Conservation (phyloP, 2,888 invertebrate genomes). For the Ceramica pisi region DNA sequence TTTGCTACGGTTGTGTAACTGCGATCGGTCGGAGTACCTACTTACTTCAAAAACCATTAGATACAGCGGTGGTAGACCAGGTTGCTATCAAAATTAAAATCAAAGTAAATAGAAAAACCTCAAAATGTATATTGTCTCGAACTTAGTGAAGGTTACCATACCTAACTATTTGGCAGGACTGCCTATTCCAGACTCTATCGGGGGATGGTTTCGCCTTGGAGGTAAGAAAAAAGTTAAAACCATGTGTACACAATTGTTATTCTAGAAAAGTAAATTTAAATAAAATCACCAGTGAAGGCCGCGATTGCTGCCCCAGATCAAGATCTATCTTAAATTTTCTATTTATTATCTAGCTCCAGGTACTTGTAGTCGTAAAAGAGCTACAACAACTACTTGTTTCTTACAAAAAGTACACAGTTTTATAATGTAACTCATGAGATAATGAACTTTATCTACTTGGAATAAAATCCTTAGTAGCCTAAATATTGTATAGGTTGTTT, state of each 20-base stretch:
- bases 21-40: background rate
- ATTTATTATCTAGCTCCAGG: constrained; percentile 1
- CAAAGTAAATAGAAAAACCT: constrained; percentile 19
- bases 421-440: constrained; percentile 25
- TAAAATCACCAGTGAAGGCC: background rate
- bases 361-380: constrained; percentile 1
- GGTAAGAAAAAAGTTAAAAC: constrained; percentile 86
- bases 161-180: constrained; percentile 96
- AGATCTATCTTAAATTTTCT: background rate
- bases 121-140: constrained; percentile 94
- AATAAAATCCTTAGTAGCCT: constrained; percentile 39
- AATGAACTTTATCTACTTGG: constrained; percentile 43
- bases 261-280: background rate
- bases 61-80: background rate
- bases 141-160: constrained; percentile 94
- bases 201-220: constrained; percentile 96
- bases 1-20: constrained; percentile 33
- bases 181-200: constrained; percentile 95
- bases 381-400: constrained; percentile 35
- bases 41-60: background rate
- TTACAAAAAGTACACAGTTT: constrained; percentile 33
- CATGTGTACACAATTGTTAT: constrained; percentile 46
- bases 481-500: constrained; percentile 28
- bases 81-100: constrained; percentile 4
- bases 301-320: constrained; percentile 1